Conservation (phyloP, 2,888 invertebrate genomes). For the Chymomyza caudatula region DNA sequence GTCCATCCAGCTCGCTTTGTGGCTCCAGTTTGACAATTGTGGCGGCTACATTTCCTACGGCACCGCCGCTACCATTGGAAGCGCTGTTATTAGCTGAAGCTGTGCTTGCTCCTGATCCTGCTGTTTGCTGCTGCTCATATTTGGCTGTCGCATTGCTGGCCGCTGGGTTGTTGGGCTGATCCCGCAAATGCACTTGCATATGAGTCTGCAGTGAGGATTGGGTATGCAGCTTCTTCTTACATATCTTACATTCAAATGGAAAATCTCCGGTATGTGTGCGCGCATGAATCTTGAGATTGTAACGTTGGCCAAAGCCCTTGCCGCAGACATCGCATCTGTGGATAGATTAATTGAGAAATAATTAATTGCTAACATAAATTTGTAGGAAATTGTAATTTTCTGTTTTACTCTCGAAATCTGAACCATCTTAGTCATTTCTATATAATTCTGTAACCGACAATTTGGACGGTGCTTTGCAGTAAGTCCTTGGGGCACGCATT, state of each 20-base stretch:
- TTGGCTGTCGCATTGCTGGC: conserved; percentile 48
- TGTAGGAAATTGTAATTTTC: too few species aligned
- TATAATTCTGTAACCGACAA: too few species aligned
- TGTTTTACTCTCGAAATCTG: too few species aligned
- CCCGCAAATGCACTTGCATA: conserved; percentile 76
- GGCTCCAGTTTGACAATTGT: conserved; percentile 62
- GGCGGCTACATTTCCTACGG: conserved; percentile 13
- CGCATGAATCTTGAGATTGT: conserved; percentile 77
- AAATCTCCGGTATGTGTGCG: conserved; percentile 77
- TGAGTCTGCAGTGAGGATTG: conserved; percentile 77
- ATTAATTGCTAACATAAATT: background rate
- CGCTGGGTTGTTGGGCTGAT: conserved; percentile 59
- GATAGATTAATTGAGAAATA: background rate
- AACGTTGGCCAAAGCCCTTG: conserved; percentile 78
- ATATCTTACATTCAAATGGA: conserved; percentile 77
- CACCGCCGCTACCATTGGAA: conserved; percentile 30
- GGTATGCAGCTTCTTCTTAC: conserved; percentile 77
- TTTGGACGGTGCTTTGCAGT: too few species aligned
- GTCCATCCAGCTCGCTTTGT: conserved; percentile 37
- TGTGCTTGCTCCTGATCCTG: conserved; percentile 35
- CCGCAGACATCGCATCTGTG: conserved; percentile 77
- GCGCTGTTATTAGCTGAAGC: conserved; percentile 22
- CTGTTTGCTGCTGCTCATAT: conserved; percentile 42
- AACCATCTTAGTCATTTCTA: too few species aligned
- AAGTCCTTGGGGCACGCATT: too few species aligned